A percentile compares a stretch with the other conserved stretches of the same genome.
phyloP scores from a whole-genome alignment of 2,888 invertebrate genomes.

The Hirtodrosophila duncani region DNA sequence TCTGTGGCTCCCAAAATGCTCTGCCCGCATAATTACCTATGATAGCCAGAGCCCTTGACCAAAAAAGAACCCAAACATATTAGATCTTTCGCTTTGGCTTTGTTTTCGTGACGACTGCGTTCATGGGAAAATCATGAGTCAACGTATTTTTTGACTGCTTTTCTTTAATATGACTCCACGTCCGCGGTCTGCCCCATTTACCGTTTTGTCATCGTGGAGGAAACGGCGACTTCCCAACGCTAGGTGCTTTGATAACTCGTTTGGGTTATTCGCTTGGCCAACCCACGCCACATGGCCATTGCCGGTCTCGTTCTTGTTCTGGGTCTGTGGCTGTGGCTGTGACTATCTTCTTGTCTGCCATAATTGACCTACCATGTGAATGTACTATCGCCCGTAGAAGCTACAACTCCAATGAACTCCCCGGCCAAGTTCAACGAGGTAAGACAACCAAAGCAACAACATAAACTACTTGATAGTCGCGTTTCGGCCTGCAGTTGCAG shows the following conservation, averaged over 20 bases:
- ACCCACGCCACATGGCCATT: slow-evolving; percentile 8
- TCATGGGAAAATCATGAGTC: slow-evolving; percentile 61
- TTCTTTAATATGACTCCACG: slow-evolving; percentile 5
- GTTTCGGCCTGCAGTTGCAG: slow-evolving; percentile 15
- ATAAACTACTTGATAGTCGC: slow-evolving; percentile 20
- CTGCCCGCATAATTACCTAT: slow-evolving; percentile 33
- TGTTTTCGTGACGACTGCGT: slow-evolving; percentile 9
- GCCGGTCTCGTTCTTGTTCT: not conserved
- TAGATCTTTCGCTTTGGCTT: slow-evolving; percentile 29
- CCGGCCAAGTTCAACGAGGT: slow-evolving; percentile 52
- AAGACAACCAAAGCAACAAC: slow-evolving; percentile 12
- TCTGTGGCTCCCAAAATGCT: not conserved
- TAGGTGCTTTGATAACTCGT: slow-evolving; percentile 41
- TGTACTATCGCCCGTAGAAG: slow-evolving; percentile 11
- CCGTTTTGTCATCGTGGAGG: slow-evolving; percentile 39
- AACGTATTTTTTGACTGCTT: slow-evolving; percentile 37
- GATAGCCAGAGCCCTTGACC: not conserved
- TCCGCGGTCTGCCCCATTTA: slow-evolving; percentile 54
- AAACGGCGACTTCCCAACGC: slow-evolving; percentile 8
- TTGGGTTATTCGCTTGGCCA: slow-evolving; percentile 20
- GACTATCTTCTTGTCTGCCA: slow-evolving; percentile 31
- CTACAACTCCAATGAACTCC: slow-evolving; percentile 47
- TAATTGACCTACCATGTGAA: slow-evolving; percentile 57
- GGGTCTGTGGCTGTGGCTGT: slow-evolving; percentile 6
- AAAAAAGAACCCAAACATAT: slow-evolving; percentile 12